Percentiles rank a stretch among this genome's conserved stretches.
These are phyloP conservation scores for Theretra japonica DNA, from an alignment of 2,888 invertebrate species.

Conservation along the genomic window DNA sequence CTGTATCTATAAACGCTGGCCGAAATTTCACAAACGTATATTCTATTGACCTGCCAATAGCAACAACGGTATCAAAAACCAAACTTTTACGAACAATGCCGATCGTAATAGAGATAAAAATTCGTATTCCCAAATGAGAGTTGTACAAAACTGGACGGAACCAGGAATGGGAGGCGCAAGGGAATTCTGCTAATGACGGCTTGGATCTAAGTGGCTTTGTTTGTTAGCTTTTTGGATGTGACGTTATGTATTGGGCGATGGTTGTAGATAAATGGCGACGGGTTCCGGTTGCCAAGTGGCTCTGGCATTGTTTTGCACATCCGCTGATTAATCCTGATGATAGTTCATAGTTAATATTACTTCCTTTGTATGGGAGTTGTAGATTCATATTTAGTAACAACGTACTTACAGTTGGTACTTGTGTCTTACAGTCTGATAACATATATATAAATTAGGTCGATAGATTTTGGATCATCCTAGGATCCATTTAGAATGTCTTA, in stretches of 20 bases:
- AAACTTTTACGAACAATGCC: neutral
- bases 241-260: conserved; percentile 62
- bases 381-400: too few relatives aligned
- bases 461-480: too few relatives aligned
- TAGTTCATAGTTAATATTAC: conserved; percentile 26
- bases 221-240: conserved; percentile 60
- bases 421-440: too few relatives aligned
- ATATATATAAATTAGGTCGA: too few relatives aligned
- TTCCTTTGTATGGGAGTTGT: too few relatives aligned
- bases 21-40: neutral
- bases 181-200: conserved; percentile 49
- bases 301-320: conserved; percentile 38
- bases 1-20: too few relatives aligned
- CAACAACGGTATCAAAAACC: neutral
- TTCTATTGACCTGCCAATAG: neutral
- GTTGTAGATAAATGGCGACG: conserved; percentile 55
- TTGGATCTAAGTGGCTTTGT: conserved; percentile 62
- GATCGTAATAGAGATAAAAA: neutral
- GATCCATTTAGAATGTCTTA: too few relatives aligned
- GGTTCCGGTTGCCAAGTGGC: conserved; percentile 36
- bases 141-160: neutral
- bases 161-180: conserved; percentile 24
- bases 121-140: conserved; percentile 15
- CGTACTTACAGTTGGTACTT: too few relatives aligned
- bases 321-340: conserved; percentile 37